Percentiles rank a stretch among this genome's conserved stretches.
Conservation (phyloP, 2,888 invertebrate species). For the Agrotis puta region DNA sequence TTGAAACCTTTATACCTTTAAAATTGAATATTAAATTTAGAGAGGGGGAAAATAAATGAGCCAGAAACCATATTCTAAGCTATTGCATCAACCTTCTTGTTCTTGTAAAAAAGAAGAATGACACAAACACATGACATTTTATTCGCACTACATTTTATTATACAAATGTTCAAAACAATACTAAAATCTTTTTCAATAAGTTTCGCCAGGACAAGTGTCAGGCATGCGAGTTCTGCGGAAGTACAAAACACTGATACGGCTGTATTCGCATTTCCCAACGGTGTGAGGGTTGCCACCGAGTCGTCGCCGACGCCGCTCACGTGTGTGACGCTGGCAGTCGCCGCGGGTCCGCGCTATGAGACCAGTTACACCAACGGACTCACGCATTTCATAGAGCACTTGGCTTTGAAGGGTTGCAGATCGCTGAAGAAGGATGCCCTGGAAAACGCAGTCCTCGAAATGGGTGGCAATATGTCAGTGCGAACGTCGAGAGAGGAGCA, state of each 20-base stretch:
- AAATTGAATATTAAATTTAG: too few species aligned
- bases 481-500: conserved; percentile 79
- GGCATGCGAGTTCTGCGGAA: conserved; percentile 3
- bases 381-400: conserved; percentile 82
- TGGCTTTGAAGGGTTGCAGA: conserved; percentile 79
- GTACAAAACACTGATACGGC: not conserved
- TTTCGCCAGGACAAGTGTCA: not conserved
- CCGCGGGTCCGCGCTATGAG: conserved; percentile 82
- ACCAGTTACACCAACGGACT: conserved; percentile 77
- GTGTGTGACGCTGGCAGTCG: conserved; percentile 75
- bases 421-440: conserved; percentile 62
- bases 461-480: conserved; percentile 72
- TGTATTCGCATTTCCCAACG: conserved; percentile 71
- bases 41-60: too few species aligned
- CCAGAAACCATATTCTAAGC: too few species aligned
- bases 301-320: conserved; percentile 68
- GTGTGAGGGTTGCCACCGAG: conserved; percentile 78
- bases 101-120: conserved; percentile 7
- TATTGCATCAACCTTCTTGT: not conserved
- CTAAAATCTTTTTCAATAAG: conserved; percentile 1
- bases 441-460: conserved; percentile 60
- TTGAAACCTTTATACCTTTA: too few species aligned
- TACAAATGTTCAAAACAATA: conserved; percentile 48
- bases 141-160: conserved; percentile 5
- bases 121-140: conserved; percentile 24